These are phyloP conservation scores for Hippocampus zosterae DNA, from an alignment of 2,113 vertebrate genomes.

Conservation along the genomic window DNA sequence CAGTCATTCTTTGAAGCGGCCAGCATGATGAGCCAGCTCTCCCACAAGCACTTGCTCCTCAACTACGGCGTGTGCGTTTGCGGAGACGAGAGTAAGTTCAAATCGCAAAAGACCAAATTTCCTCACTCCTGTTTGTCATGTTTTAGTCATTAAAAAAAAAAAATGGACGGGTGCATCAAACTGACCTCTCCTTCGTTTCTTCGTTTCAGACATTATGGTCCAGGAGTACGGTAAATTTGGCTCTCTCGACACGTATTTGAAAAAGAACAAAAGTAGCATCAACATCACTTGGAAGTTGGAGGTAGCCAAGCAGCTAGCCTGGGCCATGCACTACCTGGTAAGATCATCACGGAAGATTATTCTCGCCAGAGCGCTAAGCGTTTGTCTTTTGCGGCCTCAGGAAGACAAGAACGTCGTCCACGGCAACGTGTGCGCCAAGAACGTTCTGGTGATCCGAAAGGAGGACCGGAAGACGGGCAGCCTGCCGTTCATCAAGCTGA, in stretches of 20 bases:
- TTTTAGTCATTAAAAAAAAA: too few relatives aligned
- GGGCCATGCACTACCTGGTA: conserved; percentile 97
- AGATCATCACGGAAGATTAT: not conserved
- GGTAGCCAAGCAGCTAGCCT: conserved; percentile 92
- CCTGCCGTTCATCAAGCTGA: conserved; percentile 93
- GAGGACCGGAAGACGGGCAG: conserved; percentile 87
- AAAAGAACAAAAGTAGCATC: conserved; percentile 85
- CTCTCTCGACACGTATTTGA: conserved; percentile 91
- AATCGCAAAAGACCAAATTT: not conserved
- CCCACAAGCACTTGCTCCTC: conserved; percentile 91
- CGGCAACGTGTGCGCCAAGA: conserved; percentile 94
- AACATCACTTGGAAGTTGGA: conserved; percentile 97
- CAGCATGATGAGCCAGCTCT: conserved; percentile 98
- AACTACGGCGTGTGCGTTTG: conserved; percentile 95
- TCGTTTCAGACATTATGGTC: conserved; percentile 88
- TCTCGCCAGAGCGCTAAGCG: not conserved
- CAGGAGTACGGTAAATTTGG: conserved; percentile 95
- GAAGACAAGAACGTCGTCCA: conserved; percentile 90
- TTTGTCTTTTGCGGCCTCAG: conserved; percentile 53
- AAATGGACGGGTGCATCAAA: too few relatives aligned
- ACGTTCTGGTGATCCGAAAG: conserved; percentile 91
- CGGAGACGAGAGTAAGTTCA: conserved; percentile 90
- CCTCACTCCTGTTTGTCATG: too few relatives aligned
- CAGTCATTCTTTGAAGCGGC: conserved; percentile 98
- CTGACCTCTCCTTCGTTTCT: not conserved